Base-by-base conservation (phyloP, 2,888 invertebrate species). In the Actias luna region DNA sequence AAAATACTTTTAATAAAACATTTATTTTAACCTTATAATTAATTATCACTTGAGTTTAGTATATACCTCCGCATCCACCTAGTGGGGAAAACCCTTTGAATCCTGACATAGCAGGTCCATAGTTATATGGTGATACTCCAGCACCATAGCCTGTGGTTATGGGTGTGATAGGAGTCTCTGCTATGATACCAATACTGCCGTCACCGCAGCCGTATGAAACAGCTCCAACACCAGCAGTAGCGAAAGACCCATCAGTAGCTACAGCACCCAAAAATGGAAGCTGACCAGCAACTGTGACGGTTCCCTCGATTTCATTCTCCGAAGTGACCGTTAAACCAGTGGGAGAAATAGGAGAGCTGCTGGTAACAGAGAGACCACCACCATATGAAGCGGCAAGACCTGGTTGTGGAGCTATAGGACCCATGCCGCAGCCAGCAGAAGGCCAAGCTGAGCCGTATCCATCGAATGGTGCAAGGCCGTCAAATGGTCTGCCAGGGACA, bases 171-270 rank as follows among this genome's bases (percentile, higher is more conserved):
- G 69, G 64, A 0, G 69, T 69, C 58, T 80, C 76, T 8, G 71
- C 71, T 0, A 77, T 64, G n/a, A 84, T 82, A 7, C 72, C 83
- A 0, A 83, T 68, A 58, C 72, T 74, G 0, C 81, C 84, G 33
- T 67, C 75, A 0, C 84, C 85, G 62, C 82, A 82, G 2, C 79
- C 77, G 36, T 83, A 85, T 12, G 78, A 69, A 0, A 83, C 79
- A 0, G 74, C 69, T 25, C 80, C 84, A 35, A 75, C 68, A 0
- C 85, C 85, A 29, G 61, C 65, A 3, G 76, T 72, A 0, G 82
- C 79, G 10, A 84, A 46, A 4, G 69, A 67, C 5, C 76, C 77
- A 59, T 75, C 74, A 8, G 79, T 60, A 14, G 71, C 67, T 33
- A 79, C 75, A 25, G 76, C 72, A 33, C 70, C 71, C 8, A 77